Percentiles rank a stretch among this genome's conserved stretches.
Evolutionary conservation across 2,888 invertebrate genomes (phyloP).

Genomic region (Merodon equestris): DNA sequence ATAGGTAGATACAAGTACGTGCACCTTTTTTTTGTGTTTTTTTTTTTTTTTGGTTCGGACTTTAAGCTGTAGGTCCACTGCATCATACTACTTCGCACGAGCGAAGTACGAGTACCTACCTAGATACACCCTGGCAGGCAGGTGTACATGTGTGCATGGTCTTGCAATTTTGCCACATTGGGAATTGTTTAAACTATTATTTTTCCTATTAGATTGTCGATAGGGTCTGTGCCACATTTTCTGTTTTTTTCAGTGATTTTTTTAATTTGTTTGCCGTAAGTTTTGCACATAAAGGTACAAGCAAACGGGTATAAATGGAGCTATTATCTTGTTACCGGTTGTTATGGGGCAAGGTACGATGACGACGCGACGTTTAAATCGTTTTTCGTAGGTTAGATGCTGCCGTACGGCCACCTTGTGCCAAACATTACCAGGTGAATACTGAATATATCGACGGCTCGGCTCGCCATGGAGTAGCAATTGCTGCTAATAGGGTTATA

Average conservation of each 20-base stretch:
- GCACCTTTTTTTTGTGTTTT: constrained; percentile 9
- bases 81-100: constrained; percentile 29
- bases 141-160: constrained; percentile 20
- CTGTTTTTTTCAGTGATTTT: too few relatives aligned
- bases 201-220: constrained; percentile 56
- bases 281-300: constrained; percentile 25
- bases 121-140: background rate
- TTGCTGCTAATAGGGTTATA: constrained; percentile 50
- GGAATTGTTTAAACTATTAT: constrained; percentile 53
- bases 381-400: constrained; percentile 25
- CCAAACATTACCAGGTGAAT: constrained; percentile 21
- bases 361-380: constrained; percentile 37
- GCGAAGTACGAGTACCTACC: constrained; percentile 27
- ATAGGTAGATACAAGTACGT: background rate
- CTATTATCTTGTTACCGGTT: constrained; percentile 50
- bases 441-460: constrained; percentile 23
- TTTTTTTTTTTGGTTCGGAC: background rate
- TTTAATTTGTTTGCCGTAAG: constrained; percentile 22
- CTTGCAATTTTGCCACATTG: constrained; percentile 37
- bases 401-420: constrained; percentile 12
- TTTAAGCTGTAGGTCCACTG: background rate
- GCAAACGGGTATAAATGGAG: constrained; percentile 15
- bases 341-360: constrained; percentile 10
- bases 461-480: constrained; percentile 33
- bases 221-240: constrained; percentile 12